Conservation (phyloP, 2,888 invertebrate genomes). For the Leuctra nigra region DNA sequence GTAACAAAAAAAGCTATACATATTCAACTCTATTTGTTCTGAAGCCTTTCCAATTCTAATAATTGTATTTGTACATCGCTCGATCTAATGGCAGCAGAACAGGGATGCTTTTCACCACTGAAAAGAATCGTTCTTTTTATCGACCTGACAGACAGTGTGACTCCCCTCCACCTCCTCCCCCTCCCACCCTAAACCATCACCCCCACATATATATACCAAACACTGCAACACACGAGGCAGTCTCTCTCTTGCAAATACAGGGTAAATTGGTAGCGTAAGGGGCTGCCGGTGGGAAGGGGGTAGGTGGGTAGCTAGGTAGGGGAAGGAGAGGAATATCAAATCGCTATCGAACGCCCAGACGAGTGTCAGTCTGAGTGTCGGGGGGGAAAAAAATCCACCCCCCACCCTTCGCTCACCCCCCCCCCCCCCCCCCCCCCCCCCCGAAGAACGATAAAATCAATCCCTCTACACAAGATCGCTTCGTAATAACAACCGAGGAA, state of each 20-base stretch:
- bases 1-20: no score
- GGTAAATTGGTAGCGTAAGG: constrained; percentile 15
- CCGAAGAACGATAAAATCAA: no score
- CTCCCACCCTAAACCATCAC: not conserved
- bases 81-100: constrained; percentile 11
- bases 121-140: constrained; percentile 20
- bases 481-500: no score
- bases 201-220: no score
- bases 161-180: not conserved
- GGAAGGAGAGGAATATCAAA: constrained; percentile 16
- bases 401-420: not conserved
- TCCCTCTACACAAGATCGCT: no score
- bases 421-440: not conserved
- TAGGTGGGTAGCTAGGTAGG: constrained; percentile 7
- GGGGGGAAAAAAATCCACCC: no score
- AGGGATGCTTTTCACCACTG: constrained; percentile 3
- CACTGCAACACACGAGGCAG: constrained; percentile 7
- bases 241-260: constrained; percentile 16
- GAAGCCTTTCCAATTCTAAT: no score
- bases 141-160: constrained; percentile 15
- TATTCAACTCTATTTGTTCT: no score
- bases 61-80: constrained; percentile 1
- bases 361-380: constrained; percentile 12
- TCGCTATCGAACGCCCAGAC: constrained; percentile 14
- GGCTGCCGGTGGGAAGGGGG: constrained; percentile 11